Evolutionary conservation across 1,140 invertebrate genomes (phyloP), one percentile per base, ranked within the genome.

Genomic region (Drosophila albomicans): DNA sequence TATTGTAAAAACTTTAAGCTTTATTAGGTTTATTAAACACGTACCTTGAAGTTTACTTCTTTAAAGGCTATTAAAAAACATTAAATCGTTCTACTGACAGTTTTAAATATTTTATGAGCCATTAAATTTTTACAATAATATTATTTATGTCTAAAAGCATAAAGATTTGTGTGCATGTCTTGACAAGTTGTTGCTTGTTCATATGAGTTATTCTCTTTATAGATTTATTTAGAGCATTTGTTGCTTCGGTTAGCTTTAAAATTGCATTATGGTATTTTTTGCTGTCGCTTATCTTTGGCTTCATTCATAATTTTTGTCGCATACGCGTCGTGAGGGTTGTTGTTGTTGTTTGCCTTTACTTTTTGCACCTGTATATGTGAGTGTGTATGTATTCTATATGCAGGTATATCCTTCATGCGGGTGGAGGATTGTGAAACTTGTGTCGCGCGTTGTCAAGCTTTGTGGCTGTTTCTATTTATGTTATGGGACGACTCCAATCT

Each of bases 221-320:
- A n/a, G n/a, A n/a, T 20, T 1, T 3, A 25, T 51, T 41, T 2
- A 75, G 59, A 62, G 76, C 28, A 75, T 57, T 45, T 70, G 1
- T 20, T 15, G 45, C 16, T 70, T 67, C 48, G 68, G 63, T 58
- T 82, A 43, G 54, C 56, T 75, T 30, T 35, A 51, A 64, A 61
- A 57, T 73, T 65, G 63, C 25, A 45, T 62, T 63, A 15, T 49
- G 68, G 59, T 51, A 64, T 48, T 68, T 64, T 48, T 68, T 64
- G 66, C 51, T 64, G 49, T 61, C 51, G 64, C 69, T 71, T 79
- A 77, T 79, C 82, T 69, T 73, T 75, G 71, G 72, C 85, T 87
- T 87, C 84, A 88, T 87, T 87, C 82, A 87, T 87, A 88, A 88
- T 75, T 87, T 87, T 57, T 80, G 77, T 51, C 72, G 76, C 79